Percentiles rank a stretch among this genome's conserved stretches.
These are phyloP conservation scores for Cassiopea andromeda DNA, from an alignment of 30 jellyfish, hydroid and myxozoan genomes.

Conservation along the genomic window DNA sequence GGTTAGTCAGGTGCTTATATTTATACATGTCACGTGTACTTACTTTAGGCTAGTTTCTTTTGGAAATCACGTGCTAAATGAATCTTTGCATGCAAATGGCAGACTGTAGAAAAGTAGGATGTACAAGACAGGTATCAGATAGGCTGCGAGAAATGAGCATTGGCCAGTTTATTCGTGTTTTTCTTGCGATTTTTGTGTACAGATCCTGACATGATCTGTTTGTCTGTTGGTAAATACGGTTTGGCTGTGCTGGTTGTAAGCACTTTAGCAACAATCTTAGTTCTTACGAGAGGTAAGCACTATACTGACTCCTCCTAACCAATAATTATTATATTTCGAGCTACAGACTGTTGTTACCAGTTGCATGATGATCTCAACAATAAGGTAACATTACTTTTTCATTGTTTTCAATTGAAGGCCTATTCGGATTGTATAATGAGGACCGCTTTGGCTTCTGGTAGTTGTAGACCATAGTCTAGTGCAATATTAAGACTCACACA, in stretches of 20 bases:
- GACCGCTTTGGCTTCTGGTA: too few species aligned
- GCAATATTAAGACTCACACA: too few species aligned
- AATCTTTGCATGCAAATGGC: not conserved
- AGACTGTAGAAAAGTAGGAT: not conserved
- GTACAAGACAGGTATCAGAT: not conserved
- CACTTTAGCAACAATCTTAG: conserved; percentile 33
- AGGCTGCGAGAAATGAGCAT: not conserved
- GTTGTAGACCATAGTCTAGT: too few species aligned
- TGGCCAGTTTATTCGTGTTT: not conserved
- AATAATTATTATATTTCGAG: not conserved
- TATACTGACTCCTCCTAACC: too few species aligned
- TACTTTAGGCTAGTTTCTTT: not conserved
- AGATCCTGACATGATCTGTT: conserved; percentile 27
- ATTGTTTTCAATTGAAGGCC: too few species aligned
- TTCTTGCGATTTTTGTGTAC: not conserved
- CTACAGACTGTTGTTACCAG: too few species aligned
- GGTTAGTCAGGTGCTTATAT: not conserved
- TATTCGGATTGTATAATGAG: too few species aligned
- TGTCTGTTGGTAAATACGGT: conserved; percentile 45
- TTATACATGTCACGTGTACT: not conserved
- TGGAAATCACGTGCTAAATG: not conserved
- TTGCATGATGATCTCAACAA: too few species aligned
- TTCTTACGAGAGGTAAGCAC: conserved; percentile 32
- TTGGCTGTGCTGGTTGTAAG: conserved; percentile 26
- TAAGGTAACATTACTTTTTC: too few species aligned